Evolutionary conservation across 2,888 invertebrate genomes (phyloP).

Genomic region (Crossocerus cetratus): DNA sequence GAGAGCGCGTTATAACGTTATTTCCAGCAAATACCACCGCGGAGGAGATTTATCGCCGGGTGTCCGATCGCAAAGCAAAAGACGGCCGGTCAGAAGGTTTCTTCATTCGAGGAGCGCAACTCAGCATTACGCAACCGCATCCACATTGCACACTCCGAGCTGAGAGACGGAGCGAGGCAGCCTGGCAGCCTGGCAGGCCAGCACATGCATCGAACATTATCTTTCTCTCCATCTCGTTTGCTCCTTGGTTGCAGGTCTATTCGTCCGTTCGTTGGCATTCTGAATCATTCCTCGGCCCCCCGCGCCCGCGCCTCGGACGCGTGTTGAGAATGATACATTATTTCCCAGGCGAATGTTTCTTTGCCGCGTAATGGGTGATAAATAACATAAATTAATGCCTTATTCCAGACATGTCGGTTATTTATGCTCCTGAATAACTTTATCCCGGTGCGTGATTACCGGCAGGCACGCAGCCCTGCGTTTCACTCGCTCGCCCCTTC

Average conservation of each 20-base stretch:
- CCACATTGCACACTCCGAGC: constrained; percentile 13
- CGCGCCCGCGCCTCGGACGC: constrained; percentile 67
- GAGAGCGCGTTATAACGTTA: too few species aligned
- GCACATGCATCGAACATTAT: constrained; percentile 28
- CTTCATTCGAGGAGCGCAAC: constrained; percentile 20
- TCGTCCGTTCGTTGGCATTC: constrained; percentile 69
- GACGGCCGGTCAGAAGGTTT: constrained; percentile 6
- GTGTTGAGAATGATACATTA: constrained; percentile 76
- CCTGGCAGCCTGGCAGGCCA: neutral
- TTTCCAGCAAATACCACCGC: too few species aligned
- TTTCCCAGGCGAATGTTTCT: constrained; percentile 76
- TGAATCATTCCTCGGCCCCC: constrained; percentile 69
- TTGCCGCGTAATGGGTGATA: constrained; percentile 76
- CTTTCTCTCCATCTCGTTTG: constrained; percentile 9
- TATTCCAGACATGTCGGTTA: constrained; percentile 75
- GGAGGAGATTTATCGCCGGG: too few species aligned
- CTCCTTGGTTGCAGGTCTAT: constrained; percentile 14
- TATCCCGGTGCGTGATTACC: constrained; percentile 76
- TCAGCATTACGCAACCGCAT: constrained; percentile 37
- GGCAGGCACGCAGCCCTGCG: constrained; percentile 73
- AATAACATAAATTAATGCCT: constrained; percentile 77
- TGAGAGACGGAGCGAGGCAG: too few species aligned
- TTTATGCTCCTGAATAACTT: constrained; percentile 76
- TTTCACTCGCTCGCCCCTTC: constrained; percentile 43
- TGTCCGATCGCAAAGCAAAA: neutral